A percentile compares a stretch with the other conserved stretches of the same genome.
phyloP scores from a whole-genome alignment of 1,140 invertebrate species.

The Hestina assimilis region DNA sequence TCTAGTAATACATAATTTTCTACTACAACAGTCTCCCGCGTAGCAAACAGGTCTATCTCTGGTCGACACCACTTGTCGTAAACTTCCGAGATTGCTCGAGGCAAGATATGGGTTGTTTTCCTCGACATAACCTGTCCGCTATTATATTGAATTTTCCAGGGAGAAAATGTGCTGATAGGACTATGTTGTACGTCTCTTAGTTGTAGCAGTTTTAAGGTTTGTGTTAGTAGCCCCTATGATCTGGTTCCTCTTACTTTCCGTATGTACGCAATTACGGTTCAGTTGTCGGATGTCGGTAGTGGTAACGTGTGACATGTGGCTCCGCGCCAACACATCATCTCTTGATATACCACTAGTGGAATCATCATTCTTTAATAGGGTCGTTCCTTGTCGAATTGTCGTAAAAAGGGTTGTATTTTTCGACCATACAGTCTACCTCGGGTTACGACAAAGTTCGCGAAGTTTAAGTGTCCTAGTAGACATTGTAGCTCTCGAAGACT shows the following conservation, averaged over 20 bases:
- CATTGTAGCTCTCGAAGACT: background rate
- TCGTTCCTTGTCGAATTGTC: slow-evolving; percentile 26
- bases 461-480: slow-evolving; percentile 40
- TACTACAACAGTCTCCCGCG: slow-evolving; percentile 26
- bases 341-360: no score
- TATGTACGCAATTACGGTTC: slow-evolving; percentile 23
- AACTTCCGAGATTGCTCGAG: slow-evolving; percentile 6
- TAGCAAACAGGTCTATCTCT: slow-evolving; percentile 34
- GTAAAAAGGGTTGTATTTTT: slow-evolving; percentile 25
- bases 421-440: slow-evolving; percentile 58
- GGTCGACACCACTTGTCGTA: slow-evolving; percentile 27
- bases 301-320: slow-evolving; percentile 25
- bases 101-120: background rate
- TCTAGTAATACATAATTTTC: slow-evolving; percentile 24
- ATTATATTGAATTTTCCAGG: slow-evolving; percentile 29
- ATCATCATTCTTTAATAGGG: no score
- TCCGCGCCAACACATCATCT: slow-evolving; percentile 2
- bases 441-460: slow-evolving; percentile 77
- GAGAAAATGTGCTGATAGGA: slow-evolving; percentile 13
- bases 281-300: slow-evolving; percentile 38
- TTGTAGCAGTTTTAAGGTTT: slow-evolving; percentile 9
- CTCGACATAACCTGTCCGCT: slow-evolving; percentile 27
- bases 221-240: background rate
- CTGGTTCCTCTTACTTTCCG: slow-evolving; percentile 21
- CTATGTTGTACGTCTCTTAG: slow-evolving; percentile 5